Base-by-base conservation (phyloP, 2,888 invertebrate species). In the Euphydryas editha region DNA sequence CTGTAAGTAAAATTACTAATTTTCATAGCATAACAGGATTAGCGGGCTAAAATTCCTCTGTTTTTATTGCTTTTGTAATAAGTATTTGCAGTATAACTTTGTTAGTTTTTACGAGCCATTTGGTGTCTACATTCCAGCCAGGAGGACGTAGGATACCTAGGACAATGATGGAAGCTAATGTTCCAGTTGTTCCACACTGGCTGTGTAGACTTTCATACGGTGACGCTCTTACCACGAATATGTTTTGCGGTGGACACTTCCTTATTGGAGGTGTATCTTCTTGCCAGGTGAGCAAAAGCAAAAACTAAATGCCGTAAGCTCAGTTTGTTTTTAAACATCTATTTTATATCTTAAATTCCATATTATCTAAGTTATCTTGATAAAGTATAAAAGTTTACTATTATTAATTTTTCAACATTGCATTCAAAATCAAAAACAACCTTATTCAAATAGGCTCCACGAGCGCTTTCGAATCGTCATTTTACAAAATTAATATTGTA, bases 191-290 rank as follows among this genome's bases (percentile, higher is more conserved):
- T 0, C 90, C 92, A 0, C 88, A 88, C 71, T 88, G 89, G 91
- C 75, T 93, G 5, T 92, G 92, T 62, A 83, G 85, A 8, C 77
- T 91, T 18, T 88, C 93, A 0, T 93, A 93, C 64, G 89, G 90
- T 0, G 88, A 87, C n/a, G 82, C 90, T 1, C 84, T 94, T 59
- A 93, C 94, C 1, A 78, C 79, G 58, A 88, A 93, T 74, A 94
- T 94, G 94, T 90, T 95, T 78, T 94, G 95, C 75, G 94, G 94
- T 0, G 94, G 94, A 44, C 93, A 93, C 73, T 87, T 93, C 73
- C 84, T 93, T 18, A 90, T 93, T 3, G 93, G 94, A 47, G 93
- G 94, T 62, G 93, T 92, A 55, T 93, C 94, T 62, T 93, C 93
- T 51, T 94, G 94, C 79, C 94, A 94, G 93, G 94, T 94, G 73